Evolutionary conservation across 2,113 vertebrate species (phyloP).

Genomic region (Ia io): DNA sequence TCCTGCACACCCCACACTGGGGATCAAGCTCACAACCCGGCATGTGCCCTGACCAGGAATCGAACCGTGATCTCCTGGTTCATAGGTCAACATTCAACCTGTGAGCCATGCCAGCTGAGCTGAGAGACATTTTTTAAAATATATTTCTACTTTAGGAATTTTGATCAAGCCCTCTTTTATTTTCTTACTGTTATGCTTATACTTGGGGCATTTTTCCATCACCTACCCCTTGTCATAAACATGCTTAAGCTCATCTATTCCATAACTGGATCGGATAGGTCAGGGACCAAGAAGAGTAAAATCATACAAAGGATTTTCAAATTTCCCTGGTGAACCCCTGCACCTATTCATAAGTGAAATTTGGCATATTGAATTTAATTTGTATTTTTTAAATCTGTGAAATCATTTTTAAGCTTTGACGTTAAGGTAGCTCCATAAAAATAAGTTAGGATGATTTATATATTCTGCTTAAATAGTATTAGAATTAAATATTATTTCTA

Average conservation of each 20-base stretch:
- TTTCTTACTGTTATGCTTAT: neutral
- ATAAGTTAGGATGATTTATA: neutral
- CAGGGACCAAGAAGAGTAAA: neutral
- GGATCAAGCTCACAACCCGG: no score
- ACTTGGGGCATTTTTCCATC: neutral
- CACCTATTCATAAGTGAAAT: neutral
- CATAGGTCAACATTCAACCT: no score
- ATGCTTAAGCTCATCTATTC: neutral
- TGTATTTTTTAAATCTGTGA: neutral
- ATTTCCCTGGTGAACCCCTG: neutral
- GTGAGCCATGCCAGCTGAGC: no score
- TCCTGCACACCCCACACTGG: no score
- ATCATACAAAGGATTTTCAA: neutral
- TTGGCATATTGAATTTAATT: constrained; percentile 4
- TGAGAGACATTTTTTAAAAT: neutral
- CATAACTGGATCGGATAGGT: neutral
- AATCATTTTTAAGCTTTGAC: neutral
- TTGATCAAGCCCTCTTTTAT: neutral
- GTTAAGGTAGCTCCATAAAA: neutral
- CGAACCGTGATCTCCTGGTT: no score
- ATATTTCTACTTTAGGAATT: neutral
- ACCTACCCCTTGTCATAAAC: neutral
- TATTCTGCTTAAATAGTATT: neutral
- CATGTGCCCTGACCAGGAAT: no score
- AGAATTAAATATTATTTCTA: neutral